Evolutionary conservation across 2,888 invertebrate species (phyloP), one percentile per base, ranked within the genome.

Genomic region (Ophioninae sp.): DNA sequence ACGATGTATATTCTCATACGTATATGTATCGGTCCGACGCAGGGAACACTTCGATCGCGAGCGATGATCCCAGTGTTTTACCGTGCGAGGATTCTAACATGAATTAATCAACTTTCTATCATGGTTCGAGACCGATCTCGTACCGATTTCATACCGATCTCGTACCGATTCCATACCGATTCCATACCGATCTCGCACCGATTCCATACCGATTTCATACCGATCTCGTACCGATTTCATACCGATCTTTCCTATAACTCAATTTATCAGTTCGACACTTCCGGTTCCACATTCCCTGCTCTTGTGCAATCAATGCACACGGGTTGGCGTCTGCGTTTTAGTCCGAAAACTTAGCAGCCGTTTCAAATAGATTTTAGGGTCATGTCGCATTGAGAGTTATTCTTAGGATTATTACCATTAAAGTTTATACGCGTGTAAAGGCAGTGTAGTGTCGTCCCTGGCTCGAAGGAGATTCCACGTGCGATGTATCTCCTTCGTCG

Each of bases 371-470:
- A 51, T 51, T 51, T 51, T 51, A 51, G 51, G 51, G 51, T 51
- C 51, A 51, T 51, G 17, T 51, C 13, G 51, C 17, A 51, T 51
- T 51, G 17, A 51, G 51, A 17, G 51, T 51, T 51, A 51, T 51
- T 51, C 30, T 30, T 30, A 30, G 30, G 30, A 17, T 17, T 6
- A 17, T 51, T 51, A 17, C 17, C 17, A 51, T 51, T 51, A 44
- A 3, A 13, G 9, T 10, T 9, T 2, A 44, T 0, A 44, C 13
- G 13, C 13, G 13, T 7, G 10, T 44, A 44, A 2, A 44, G 44
- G 10, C 10, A 9, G 44, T 13, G 61, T 63, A 63, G 58, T n/a
- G 65, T 44, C 69, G 69, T 69, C 77, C 77, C 77, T 77, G 77
- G 68, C 20, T 30, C 23, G 76, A 30, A 67, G 67, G 51, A 68